phyloP scores from a whole-genome alignment of 2,797 vertebrate genomes.

The Eospalax fontanierii region DNA sequence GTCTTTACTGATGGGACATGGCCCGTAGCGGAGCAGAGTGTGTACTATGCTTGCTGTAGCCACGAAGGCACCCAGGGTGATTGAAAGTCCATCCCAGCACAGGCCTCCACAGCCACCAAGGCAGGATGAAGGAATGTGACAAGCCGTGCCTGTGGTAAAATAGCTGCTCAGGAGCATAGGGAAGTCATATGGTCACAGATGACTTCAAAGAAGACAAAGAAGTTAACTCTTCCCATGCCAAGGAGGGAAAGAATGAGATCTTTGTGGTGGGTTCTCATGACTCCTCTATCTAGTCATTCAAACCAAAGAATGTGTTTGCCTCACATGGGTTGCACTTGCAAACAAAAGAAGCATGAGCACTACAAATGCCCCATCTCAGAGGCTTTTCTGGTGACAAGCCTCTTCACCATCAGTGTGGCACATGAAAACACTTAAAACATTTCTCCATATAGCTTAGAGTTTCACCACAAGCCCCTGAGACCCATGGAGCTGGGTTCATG shows the following conservation, averaged over 20 bases:
- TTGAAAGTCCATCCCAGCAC: neutral
- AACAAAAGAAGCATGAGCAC: neutral
- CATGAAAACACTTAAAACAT: neutral
- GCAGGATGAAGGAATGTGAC: rapidly evolving
- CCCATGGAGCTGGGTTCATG: rapidly evolving
- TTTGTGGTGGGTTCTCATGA: neutral
- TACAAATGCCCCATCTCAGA: rapidly evolving
- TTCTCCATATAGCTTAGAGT: neutral
- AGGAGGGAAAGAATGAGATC: too few relatives aligned
- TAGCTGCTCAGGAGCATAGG: neutral
- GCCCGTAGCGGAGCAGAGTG: neutral
- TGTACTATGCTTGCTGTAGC: neutral
- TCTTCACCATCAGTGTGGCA: neutral
- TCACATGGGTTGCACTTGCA: neutral
- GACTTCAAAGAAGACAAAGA: neutral
- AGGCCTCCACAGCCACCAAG: neutral
- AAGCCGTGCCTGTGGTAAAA: neutral
- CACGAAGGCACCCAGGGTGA: neutral
- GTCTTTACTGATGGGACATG: neutral
- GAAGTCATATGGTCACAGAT: neutral
- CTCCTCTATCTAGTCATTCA: neutral
- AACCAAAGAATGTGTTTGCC: neutral
- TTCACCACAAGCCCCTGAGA: neutral
- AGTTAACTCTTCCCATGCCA: neutral
- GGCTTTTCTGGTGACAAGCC: neutral